phyloP scores from a whole-genome alignment of 2,888 invertebrate genomes.

The Metalampra italica region DNA sequence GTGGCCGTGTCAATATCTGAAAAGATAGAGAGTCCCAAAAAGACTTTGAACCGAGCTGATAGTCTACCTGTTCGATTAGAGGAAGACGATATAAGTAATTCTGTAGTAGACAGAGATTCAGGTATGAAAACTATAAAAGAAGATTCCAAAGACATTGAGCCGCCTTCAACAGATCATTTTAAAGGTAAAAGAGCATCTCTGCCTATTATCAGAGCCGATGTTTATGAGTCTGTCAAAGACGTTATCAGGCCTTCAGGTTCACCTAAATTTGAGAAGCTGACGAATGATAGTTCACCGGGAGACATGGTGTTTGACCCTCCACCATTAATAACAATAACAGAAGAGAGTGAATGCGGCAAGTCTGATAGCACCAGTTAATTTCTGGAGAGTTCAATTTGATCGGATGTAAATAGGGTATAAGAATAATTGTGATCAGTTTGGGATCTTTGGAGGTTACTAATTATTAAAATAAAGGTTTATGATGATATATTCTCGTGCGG shows the following conservation, averaged over 20 bases:
- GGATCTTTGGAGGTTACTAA: slow-evolving; percentile 17
- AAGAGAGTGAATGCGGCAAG: slow-evolving; percentile 64
- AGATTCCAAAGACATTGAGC: slow-evolving; percentile 29
- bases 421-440: slow-evolving; percentile 18
- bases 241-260: slow-evolving; percentile 69
- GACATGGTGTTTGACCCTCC: slow-evolving; percentile 50
- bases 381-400: slow-evolving; percentile 21
- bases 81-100: slow-evolving; percentile 48
- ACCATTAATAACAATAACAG: slow-evolving; percentile 72
- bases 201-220: slow-evolving; percentile 66
- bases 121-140: slow-evolving; percentile 59
- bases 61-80: slow-evolving; percentile 77
- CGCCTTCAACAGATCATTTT: slow-evolving; percentile 39
- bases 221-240: slow-evolving; percentile 78
- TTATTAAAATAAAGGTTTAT: slow-evolving; percentile 17
- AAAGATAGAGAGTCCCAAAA: slow-evolving; percentile 62
- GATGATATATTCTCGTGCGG: slow-evolving; percentile 6
- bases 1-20: slow-evolving; percentile 51
- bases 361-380: slow-evolving; percentile 67
- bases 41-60: slow-evolving; percentile 70
- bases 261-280: slow-evolving; percentile 79
- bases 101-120: slow-evolving; percentile 24
- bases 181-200: slow-evolving; percentile 64
- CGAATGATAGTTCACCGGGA: slow-evolving; percentile 71
- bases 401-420: slow-evolving; percentile 40